Base-by-base conservation (phyloP, 2,888 invertebrate genomes). In the Odontothrips loti region DNA sequence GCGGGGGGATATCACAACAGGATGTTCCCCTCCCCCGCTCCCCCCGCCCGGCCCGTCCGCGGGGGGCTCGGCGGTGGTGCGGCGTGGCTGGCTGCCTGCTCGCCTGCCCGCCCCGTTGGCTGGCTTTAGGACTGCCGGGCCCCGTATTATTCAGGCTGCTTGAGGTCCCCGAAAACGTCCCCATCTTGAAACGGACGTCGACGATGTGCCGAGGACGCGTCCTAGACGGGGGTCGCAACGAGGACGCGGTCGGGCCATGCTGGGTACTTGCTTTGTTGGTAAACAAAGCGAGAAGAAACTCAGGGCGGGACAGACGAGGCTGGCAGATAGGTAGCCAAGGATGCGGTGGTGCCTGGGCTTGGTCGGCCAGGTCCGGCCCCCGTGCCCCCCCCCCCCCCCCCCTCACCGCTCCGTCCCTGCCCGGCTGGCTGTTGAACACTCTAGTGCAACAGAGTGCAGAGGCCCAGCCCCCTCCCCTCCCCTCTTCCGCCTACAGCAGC, bases 361-460 rank as follows among this genome's bases (percentile, higher is more conserved):
- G 15, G 51, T 17, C 51, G 58, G 58, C 17, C 58, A 15, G 58
- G 15, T 58, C 58, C 20, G 58, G 58, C 20, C 51, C 51, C 51
- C 15, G 6, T 2, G 15, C 58, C 58, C 15, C 58, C 17, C 15
- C 58, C 58, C 58, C 58, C 51, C 51, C 51, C 15, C 51, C 51
- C 12, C 58, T 6, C 58, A 11, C 10, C 58, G 15, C 58, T 15
- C 11, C 58, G 11, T 15, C 58, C 10, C 58, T 17, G 20, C 15
- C 58, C 58, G 58, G 20, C 58, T 15, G 10, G 58, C 58, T 75
- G 68, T 75, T 27, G 68, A 75, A 75, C 68, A 75, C 68, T 12
- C 68, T 75, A 75, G 68, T 75, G 68, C 68, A 75, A 75, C 68
- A 75, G 68, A 75, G 68, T 75, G 68, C 68, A 75, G 68, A 27